Evolutionary conservation across 2,797 vertebrate genomes (phyloP).

Genomic region (Rhinogobio ventralis): DNA sequence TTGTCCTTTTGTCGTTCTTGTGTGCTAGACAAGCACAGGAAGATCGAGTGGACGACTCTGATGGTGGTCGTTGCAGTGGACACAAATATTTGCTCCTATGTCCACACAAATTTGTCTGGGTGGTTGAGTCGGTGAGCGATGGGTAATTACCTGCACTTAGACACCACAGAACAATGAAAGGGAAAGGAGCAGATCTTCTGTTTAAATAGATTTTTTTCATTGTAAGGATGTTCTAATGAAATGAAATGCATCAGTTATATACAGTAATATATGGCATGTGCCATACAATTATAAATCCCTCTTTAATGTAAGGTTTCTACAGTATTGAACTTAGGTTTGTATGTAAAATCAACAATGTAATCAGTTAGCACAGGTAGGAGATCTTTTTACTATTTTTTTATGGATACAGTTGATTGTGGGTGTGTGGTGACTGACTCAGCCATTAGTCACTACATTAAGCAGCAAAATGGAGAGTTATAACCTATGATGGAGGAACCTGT

Average conservation of each 20-base stretch:
- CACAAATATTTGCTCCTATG: conserved; percentile 59
- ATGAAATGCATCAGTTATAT: background rate
- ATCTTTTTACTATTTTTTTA: background rate
- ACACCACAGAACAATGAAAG: conserved; percentile 47
- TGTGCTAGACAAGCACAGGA: conserved; percentile 50
- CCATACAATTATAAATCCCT: background rate
- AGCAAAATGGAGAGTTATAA: background rate
- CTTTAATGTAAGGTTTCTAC: background rate
- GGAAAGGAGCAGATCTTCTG: conserved; percentile 18
- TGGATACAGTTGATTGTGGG: conserved; percentile 13
- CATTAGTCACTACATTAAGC: conserved; percentile 25
- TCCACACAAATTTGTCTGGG: conserved; percentile 53
- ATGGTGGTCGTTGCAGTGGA: conserved; percentile 53
- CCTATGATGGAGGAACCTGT: conserved; percentile 14
- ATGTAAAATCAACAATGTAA: background rate
- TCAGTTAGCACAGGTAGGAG: background rate
- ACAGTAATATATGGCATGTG: background rate
- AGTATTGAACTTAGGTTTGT: background rate
- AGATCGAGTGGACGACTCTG: conserved; percentile 40
- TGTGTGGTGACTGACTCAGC: conserved; percentile 35
- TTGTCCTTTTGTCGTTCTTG: conserved; percentile 46
- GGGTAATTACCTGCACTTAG: conserved; percentile 48
- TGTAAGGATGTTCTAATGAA: background rate
- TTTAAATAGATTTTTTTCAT: background rate
- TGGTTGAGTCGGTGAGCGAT: conserved; percentile 48